Base-by-base conservation (phyloP, 1,140 invertebrate species). In the Berghia stephanieae region DNA sequence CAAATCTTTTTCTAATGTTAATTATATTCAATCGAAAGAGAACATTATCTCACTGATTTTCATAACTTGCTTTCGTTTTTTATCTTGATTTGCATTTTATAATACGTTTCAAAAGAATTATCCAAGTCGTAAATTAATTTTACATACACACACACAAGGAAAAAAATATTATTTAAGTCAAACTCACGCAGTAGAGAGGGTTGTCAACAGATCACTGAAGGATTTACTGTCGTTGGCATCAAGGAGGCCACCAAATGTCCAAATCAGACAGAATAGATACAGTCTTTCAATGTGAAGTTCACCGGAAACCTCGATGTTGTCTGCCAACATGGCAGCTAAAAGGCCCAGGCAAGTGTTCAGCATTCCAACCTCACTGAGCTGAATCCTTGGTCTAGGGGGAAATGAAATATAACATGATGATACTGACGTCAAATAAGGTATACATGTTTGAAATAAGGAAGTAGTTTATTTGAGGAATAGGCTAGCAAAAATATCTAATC, bases 221-320 rank as follows among this genome's bases (percentile, higher is more conserved):
- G 75, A 79, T 69, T 86, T 88, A 60, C 84, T 82, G 71, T 89
- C 88, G 69, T 78, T 68, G 10, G 81, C 74, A 40, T 88, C 85
- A 40, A 89, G 82, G 16, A 89, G 78, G 18, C 87, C 88, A 27
- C 88, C 88, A 85, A 88, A 90, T 10, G 89, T 86, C 89, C 89
- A 90, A 55, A 90, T 88, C 36, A 90, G 83, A 82, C 88, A 89
- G 82, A 89, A 90, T 27, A 90, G 80, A 75, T 84, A 90, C 4
- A 90, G 82, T 38, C 88, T 67, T 78, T 90, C 88, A 67, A 90
- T 88, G 78, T 90, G 89, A 8, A 88, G 79, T 72, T 89, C 88
- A 57, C 88, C 88, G 10, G 86, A 85, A 44, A 90, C 86, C 81
- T 88, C 87, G 18, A 86, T 85, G 76, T 89, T 89, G 79, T 90